Evolutionary conservation across 2,888 invertebrate genomes (phyloP).

Genomic region (Spicauda simplicius): DNA sequence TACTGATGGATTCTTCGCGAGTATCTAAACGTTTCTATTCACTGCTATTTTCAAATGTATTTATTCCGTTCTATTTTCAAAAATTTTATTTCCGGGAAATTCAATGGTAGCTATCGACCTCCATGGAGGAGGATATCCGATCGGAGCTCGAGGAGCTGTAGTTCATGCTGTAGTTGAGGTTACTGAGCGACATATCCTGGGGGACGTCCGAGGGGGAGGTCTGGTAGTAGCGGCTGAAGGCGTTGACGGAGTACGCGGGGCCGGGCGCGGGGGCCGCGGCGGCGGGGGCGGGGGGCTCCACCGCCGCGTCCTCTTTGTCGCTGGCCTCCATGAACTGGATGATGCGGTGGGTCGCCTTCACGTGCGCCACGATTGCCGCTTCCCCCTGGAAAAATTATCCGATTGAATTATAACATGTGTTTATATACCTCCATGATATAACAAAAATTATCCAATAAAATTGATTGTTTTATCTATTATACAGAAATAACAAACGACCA

Average conservation of each 20-base stretch:
- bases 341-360: too few species aligned
- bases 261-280: slow-evolving; percentile 46
- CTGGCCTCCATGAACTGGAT: too few species aligned
- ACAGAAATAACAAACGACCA: too few species aligned
- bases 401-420: too few species aligned
- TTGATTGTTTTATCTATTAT: too few species aligned
- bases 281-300: slow-evolving; percentile 33
- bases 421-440: too few species aligned
- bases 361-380: too few species aligned
- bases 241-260: slow-evolving; percentile 43
- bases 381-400: too few species aligned
- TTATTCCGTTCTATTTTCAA: not conserved
- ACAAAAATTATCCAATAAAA: too few species aligned
- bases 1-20: too few species aligned
- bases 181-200: slow-evolving; percentile 77
- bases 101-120: slow-evolving; percentile 70
- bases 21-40: too few species aligned
- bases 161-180: slow-evolving; percentile 64
- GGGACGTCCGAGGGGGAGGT: slow-evolving; percentile 68
- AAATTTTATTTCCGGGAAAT: not conserved
- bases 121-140: slow-evolving; percentile 65
- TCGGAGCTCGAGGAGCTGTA: slow-evolving; percentile 61
- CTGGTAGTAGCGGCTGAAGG: slow-evolving; percentile 55
- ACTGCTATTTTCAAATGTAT: too few species aligned
- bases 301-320: slow-evolving; percentile 25